Percentiles rank a stretch among this genome's conserved stretches.
These are phyloP conservation scores for Augochlora pura DNA, from an alignment of 1,140 invertebrate species.

Conservation along the genomic window DNA sequence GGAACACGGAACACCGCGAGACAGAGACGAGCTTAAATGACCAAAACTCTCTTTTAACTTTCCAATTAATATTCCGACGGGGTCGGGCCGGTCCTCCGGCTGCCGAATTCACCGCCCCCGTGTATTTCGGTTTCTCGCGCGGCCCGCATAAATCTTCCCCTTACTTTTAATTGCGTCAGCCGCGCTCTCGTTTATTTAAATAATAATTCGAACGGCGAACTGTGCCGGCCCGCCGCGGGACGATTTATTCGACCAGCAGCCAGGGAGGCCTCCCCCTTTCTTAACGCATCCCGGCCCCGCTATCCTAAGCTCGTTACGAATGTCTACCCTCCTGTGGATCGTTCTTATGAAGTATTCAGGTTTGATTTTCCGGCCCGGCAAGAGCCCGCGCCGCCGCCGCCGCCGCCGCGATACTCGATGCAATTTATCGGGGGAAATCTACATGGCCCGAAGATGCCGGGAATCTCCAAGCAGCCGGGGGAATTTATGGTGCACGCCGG, in stretches of 20 bases:
- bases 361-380: slow-evolving; percentile 22
- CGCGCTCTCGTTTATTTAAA: slow-evolving; percentile 68
- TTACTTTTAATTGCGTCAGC: slow-evolving; percentile 71
- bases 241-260: slow-evolving; percentile 30
- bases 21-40: slow-evolving; percentile 37
- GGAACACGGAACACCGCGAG: neutral
- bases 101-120: neutral
- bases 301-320: slow-evolving; percentile 33
- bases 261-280: too few relatives aligned
- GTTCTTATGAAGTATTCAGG: slow-evolving; percentile 33
- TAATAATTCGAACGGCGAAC: slow-evolving; percentile 69
- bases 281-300: neutral
- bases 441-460: neutral
- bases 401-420: neutral
- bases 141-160: slow-evolving; percentile 62
- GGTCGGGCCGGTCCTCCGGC: slow-evolving; percentile 30
- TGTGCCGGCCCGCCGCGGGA: neutral
- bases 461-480: neutral
- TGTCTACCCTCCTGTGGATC: neutral
- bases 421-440: slow-evolving; percentile 28
- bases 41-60: slow-evolving; percentile 70
- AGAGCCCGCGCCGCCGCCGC: neutral
- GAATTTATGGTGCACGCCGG: slow-evolving; percentile 3
- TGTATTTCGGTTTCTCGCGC: slow-evolving; percentile 34
- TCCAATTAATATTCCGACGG: slow-evolving; percentile 72